These are phyloP conservation scores for Micromussa lordhowensis DNA, from an alignment of 92 coral and sea anemone species.

Conservation along the genomic window DNA sequence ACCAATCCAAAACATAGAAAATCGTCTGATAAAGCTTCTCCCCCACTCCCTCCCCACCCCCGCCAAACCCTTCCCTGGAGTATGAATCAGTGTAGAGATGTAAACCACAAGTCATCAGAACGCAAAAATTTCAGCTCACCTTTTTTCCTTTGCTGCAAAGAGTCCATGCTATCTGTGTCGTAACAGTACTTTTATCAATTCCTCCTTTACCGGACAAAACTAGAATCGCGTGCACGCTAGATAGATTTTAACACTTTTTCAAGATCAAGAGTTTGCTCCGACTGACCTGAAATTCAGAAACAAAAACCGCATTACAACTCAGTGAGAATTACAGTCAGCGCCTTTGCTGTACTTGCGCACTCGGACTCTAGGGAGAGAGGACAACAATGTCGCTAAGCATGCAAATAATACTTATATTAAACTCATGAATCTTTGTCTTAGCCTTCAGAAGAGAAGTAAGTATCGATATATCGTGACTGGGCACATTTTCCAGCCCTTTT, in stretches of 20 bases:
- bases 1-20: background rate
- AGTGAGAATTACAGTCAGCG: background rate
- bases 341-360: background rate
- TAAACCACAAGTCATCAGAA: background rate
- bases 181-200: conserved; percentile 92
- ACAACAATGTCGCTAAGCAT: background rate
- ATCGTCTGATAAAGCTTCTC: too few species aligned
- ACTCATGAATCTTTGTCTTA: background rate
- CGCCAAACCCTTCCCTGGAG: too few species aligned
- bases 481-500: background rate
- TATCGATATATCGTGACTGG: background rate
- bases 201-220: conserved; percentile 99
- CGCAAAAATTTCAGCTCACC: conserved; percentile 61
- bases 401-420: too few species aligned
- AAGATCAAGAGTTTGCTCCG: conserved; percentile 29
- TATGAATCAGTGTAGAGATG: background rate
- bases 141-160: conserved; percentile 84
- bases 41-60: too few species aligned
- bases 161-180: conserved; percentile 93
- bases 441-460: background rate
- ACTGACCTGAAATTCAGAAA: conserved; percentile 15
- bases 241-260: conserved; percentile 58
- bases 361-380: background rate
- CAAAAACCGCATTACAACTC: background rate
- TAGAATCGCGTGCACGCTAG: conserved; percentile 70